Evolutionary conservation across 2,113 vertebrate species (phyloP).

Genomic region (Camelus dromedarius): DNA sequence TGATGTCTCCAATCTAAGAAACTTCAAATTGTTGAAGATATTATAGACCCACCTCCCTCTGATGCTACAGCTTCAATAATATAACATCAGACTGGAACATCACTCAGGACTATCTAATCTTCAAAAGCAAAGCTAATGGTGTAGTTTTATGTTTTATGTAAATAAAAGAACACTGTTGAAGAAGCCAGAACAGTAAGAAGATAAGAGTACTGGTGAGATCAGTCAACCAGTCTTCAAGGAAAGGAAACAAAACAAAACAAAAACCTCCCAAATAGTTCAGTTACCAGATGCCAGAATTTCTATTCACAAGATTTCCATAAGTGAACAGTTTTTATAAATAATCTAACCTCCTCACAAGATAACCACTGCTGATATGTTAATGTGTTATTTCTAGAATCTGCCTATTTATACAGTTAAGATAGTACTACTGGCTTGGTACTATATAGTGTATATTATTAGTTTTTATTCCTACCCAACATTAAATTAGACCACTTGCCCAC

Average conservation of each 20-base stretch:
- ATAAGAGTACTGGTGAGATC: not conserved
- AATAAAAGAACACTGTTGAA: not conserved
- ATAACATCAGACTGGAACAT: not conserved
- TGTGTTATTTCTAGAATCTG: conserved; percentile 3
- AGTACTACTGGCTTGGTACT: not conserved
- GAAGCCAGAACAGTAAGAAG: not conserved
- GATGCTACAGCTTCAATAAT: not conserved
- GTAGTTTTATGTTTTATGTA: not conserved
- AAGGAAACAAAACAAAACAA: not conserved
- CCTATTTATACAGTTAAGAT: not conserved
- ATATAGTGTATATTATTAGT: not conserved
- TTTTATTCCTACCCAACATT: not conserved
- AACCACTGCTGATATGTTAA: not conserved
- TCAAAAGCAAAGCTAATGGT: not conserved
- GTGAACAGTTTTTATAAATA: not conserved
- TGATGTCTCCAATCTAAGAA: not conserved
- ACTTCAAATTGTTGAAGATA: not conserved
- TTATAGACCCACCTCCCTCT: not conserved
- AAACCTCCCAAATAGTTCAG: not conserved
- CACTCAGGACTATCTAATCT: not conserved
- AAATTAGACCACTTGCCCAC: not conserved
- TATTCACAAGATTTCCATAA: not conserved
- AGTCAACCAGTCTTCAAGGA: not conserved
- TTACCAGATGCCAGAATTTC: not conserved
- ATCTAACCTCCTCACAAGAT: not conserved